A percentile compares a stretch with the other conserved stretches of the same genome.
Evolutionary conservation across 2,797 vertebrate species (phyloP).

Genomic region (Petrocephalus sullivani): DNA sequence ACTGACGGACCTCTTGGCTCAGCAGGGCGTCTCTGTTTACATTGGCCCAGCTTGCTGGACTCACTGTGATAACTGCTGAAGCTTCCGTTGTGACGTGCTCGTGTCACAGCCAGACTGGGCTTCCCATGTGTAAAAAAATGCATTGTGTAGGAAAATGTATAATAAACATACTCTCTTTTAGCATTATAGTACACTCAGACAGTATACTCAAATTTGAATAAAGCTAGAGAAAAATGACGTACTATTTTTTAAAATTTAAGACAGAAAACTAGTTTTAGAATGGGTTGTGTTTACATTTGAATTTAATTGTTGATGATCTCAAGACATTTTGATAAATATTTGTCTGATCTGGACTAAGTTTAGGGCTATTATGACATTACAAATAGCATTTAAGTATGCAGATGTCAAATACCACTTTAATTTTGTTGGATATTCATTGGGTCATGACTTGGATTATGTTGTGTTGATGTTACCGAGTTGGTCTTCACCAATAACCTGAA

Average conservation of each 20-base stretch:
- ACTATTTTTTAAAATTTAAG: neutral
- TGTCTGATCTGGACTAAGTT: neutral
- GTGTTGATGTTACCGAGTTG: neutral
- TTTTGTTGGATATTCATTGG: neutral
- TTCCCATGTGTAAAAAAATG: neutral
- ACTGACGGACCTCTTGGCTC: neutral
- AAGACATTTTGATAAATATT: neutral
- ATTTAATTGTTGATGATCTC: neutral
- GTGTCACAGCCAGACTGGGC: neutral
- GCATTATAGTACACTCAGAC: neutral
- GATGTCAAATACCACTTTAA: neutral
- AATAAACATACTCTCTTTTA: neutral
- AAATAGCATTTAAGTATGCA: neutral
- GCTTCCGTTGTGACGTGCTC: neutral
- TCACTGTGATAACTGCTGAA: neutral
- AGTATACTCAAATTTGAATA: neutral
- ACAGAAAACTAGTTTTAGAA: neutral
- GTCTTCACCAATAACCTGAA: neutral
- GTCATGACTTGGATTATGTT: neutral
- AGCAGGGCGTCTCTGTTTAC: constrained; percentile 4
- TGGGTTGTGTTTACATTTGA: neutral
- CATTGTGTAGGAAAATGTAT: neutral
- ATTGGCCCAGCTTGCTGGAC: neutral
- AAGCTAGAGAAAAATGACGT: neutral
- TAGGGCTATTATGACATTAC: neutral